Percentiles rank a stretch among this genome's conserved stretches.
Evolutionary conservation across 2,797 vertebrate genomes (phyloP).

Genomic region (Schizopygopsis pylzovi): DNA sequence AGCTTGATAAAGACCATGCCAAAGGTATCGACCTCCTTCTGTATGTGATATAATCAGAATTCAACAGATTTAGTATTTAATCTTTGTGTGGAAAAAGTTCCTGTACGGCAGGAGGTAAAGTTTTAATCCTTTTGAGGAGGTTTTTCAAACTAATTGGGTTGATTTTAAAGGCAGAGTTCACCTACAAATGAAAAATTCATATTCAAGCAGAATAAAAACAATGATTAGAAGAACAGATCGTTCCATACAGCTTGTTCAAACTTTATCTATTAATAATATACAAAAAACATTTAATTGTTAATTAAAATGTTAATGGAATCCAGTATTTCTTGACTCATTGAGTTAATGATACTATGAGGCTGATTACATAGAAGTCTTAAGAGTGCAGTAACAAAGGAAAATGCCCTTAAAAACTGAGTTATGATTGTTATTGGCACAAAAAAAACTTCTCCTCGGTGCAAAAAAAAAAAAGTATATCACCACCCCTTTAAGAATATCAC

Average conservation of each 20-base stretch:
- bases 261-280: not conserved
- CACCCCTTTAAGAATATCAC: not conserved
- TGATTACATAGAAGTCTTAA: not conserved
- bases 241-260: not conserved
- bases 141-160: not conserved
- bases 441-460: not conserved
- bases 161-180: not conserved
- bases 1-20: slow-evolving; percentile 86
- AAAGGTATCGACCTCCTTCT: slow-evolving; percentile 75
- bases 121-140: not conserved
- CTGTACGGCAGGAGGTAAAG: not conserved
- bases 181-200: not conserved
- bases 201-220: not conserved
- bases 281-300: not conserved
- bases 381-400: not conserved
- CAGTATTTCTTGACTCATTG: not conserved
- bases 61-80: slow-evolving; percentile 18
- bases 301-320: not conserved
- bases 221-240: not conserved
- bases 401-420: not conserved
- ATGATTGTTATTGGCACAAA: not conserved
- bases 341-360: not conserved
- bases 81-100: slow-evolving; percentile 4
- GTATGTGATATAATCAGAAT: not conserved
- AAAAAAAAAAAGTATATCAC: not conserved